These are phyloP conservation scores for Hylomyscus alleni DNA, from an alignment of 2,797 vertebrate genomes.

Conservation along the genomic window DNA sequence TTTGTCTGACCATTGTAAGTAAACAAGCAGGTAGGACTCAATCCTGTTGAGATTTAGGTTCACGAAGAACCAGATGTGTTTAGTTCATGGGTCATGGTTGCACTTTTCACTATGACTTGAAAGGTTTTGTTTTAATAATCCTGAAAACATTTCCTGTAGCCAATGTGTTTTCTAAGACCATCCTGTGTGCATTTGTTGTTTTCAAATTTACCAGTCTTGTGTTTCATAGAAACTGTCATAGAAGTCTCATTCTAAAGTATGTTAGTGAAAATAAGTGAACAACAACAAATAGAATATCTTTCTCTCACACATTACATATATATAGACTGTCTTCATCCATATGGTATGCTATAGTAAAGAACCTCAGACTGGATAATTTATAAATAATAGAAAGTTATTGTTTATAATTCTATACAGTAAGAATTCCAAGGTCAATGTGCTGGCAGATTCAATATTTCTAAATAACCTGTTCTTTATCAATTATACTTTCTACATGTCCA, in stretches of 20 bases:
- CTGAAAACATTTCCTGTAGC: conserved; percentile 38
- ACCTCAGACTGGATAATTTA: not conserved
- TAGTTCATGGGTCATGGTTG: not conserved
- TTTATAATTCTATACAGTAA: not conserved
- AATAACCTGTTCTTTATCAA: not conserved
- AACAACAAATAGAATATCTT: conserved; percentile 34
- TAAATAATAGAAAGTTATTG: not conserved
- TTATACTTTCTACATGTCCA: not conserved
- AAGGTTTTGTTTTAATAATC: conserved; percentile 60
- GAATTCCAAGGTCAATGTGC: not conserved
- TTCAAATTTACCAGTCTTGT: conserved; percentile 17
- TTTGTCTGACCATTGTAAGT: not conserved
- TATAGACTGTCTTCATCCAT: not conserved
- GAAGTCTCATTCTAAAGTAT: conserved; percentile 11
- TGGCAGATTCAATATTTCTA: not conserved
- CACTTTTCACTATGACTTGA: conserved; percentile 10
- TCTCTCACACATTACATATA: conserved; percentile 19
- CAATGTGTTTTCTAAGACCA: not conserved
- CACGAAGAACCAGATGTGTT: not conserved
- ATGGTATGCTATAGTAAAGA: not conserved
- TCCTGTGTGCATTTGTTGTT: not conserved
- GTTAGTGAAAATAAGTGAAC: not conserved
- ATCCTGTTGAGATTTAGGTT: conserved; percentile 34
- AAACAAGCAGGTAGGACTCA: not conserved
- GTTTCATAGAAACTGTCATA: not conserved